A percentile compares a stretch with the other conserved stretches of the same genome.
Conservation (phyloP, 2,113 vertebrate species). For the Egretta garzetta region DNA sequence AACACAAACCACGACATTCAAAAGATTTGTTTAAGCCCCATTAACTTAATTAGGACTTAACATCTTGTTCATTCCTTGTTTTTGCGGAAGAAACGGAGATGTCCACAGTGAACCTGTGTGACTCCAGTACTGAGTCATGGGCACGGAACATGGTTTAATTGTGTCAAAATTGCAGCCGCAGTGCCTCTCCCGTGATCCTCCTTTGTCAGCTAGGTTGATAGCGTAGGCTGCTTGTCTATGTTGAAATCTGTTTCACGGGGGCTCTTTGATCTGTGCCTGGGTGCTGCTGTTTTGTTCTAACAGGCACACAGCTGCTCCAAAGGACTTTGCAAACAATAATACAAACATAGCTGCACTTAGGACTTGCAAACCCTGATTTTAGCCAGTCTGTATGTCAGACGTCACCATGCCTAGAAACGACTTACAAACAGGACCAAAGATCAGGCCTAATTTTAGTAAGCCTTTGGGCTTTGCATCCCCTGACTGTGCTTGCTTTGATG, state of each 20-base stretch:
- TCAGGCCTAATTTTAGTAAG: slow-evolving; percentile 65
- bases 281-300: background rate
- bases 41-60: slow-evolving; percentile 23
- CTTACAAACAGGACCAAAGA: slow-evolving; percentile 55
- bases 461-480: background rate
- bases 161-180: background rate
- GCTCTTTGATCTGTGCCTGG: background rate
- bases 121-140: background rate
- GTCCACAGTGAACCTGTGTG: background rate
- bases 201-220: background rate
- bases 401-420: background rate
- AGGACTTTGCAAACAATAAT: slow-evolving; percentile 1
- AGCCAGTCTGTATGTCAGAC: background rate
- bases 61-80: background rate
- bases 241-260: background rate
- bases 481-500: slow-evolving; percentile 25
- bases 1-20: background rate
- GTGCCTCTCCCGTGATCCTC: background rate
- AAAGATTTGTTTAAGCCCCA: slow-evolving; percentile 7
- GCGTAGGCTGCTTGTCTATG: background rate
- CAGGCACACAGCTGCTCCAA: background rate
- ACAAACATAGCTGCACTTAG: slow-evolving; percentile 44
- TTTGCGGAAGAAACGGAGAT: background rate
- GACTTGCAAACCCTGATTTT: slow-evolving; percentile 44
- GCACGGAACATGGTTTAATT: background rate